These are phyloP conservation scores for Cheumatopsyche charites DNA, from an alignment of 1,140 invertebrate genomes.

Conservation along the genomic window DNA sequence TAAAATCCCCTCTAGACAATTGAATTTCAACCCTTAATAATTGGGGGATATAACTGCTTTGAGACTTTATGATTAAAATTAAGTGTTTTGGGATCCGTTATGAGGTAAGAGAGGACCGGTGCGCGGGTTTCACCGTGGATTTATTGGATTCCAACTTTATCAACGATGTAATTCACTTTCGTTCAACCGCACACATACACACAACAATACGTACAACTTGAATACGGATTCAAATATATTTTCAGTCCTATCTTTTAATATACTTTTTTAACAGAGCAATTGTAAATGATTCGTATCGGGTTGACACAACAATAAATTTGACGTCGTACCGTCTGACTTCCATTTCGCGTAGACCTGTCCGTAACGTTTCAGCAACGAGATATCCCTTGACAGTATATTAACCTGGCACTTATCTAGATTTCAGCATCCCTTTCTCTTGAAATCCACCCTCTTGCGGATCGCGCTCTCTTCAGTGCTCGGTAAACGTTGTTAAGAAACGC, in stretches of 20 bases:
- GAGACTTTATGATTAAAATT: constrained; percentile 50
- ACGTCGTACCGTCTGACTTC: not conserved
- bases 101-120: constrained; percentile 33
- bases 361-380: constrained; percentile 23
- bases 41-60: constrained; percentile 49
- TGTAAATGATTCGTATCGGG: no score
- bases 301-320: constrained; percentile 13
- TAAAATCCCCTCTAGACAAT: constrained; percentile 48
- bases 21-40: constrained; percentile 49
- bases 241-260: no score
- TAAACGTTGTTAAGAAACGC: constrained; percentile 15
- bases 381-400: constrained; percentile 26
- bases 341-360: constrained; percentile 14
- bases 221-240: no score
- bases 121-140: constrained; percentile 11
- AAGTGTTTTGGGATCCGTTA: constrained; percentile 48
- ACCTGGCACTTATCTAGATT: constrained; percentile 26
- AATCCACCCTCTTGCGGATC: constrained; percentile 9
- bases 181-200: not conserved
- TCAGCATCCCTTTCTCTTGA: constrained; percentile 22
- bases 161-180: constrained; percentile 26
- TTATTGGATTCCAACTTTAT: constrained; percentile 32
- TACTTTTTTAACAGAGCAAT: no score
- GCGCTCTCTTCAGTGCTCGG: not conserved
- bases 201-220: no score